Conservation (phyloP, 2,888 invertebrate species). For the Idaea aversata region DNA sequence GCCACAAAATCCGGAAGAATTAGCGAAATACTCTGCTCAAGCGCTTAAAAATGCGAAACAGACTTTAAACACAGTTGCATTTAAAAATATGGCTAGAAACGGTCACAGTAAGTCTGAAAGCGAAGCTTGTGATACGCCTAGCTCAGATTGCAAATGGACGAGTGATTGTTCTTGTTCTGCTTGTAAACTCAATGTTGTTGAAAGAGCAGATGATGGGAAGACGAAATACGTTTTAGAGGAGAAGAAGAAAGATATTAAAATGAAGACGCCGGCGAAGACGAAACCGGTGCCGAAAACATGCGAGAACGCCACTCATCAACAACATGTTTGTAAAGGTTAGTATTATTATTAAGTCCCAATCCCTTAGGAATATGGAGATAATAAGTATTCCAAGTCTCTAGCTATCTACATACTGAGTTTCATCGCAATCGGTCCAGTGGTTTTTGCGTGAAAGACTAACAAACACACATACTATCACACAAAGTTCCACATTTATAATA, state of each 20-base stretch:
- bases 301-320: constrained; percentile 64
- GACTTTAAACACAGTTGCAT: constrained; percentile 64
- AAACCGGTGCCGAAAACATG: constrained; percentile 58
- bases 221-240: constrained; percentile 33
- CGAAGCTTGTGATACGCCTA: constrained; percentile 65
- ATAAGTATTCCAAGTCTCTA: too few relatives aligned
- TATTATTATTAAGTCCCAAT: constrained; percentile 5
- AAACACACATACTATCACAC: too few relatives aligned
- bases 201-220: constrained; percentile 37
- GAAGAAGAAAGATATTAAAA: constrained; percentile 40
- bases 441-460: too few relatives aligned
- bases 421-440: too few relatives aligned
- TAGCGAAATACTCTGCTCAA: constrained; percentile 69
- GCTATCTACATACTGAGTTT: too few relatives aligned
- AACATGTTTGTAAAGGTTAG: constrained; percentile 73
- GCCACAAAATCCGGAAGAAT: constrained; percentile 53
- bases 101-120: constrained; percentile 63
- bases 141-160: constrained; percentile 68
- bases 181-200: constrained; percentile 38
- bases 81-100: constrained; percentile 57
- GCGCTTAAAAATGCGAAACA: constrained; percentile 66
- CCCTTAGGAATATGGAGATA: too few relatives aligned
- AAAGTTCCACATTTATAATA: too few relatives aligned
- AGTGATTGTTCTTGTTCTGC: constrained; percentile 62
- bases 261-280: constrained; percentile 40